Conservation (phyloP, 2,113 vertebrate genomes). For the Phoxinus phoxinus region DNA sequence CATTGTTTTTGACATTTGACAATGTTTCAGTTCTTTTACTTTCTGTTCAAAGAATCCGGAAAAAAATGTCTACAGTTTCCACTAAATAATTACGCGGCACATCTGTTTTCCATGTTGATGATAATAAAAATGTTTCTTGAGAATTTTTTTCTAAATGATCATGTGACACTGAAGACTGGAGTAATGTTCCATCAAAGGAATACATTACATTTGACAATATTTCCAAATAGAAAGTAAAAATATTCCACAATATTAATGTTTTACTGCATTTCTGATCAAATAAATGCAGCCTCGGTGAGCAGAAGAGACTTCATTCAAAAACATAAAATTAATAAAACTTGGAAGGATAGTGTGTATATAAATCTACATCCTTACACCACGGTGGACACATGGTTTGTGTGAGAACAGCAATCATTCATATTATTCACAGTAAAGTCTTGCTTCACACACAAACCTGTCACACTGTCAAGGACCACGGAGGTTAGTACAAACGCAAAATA, state of each 20-base stretch:
- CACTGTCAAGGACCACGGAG: conserved; percentile 61
- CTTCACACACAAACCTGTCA: conserved; percentile 55
- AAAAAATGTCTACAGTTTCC: too few species aligned
- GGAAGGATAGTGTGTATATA: background rate
- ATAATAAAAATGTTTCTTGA: too few species aligned
- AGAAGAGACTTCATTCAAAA: background rate
- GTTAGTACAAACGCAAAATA: conserved; percentile 76
- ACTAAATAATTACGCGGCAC: too few species aligned
- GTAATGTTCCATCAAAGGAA: too few species aligned
- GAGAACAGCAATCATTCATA: conserved; percentile 42
- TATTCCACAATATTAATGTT: background rate
- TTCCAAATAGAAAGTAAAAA: background rate
- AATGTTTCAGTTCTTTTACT: too few species aligned
- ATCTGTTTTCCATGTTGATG: too few species aligned
- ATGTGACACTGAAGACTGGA: too few species aligned
- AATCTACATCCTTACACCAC: conserved; percentile 52
- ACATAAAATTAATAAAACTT: background rate
- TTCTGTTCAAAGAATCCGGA: too few species aligned
- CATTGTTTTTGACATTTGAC: too few species aligned
- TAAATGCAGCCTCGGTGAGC: background rate
- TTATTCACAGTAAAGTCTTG: conserved; percentile 34
- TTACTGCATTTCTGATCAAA: background rate
- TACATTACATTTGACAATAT: too few species aligned
- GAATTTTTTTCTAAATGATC: too few species aligned
- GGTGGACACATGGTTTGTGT: conserved; percentile 57